Base-by-base conservation (phyloP, 2,797 vertebrate species). In the Buphagus erythrorhynchus region DNA sequence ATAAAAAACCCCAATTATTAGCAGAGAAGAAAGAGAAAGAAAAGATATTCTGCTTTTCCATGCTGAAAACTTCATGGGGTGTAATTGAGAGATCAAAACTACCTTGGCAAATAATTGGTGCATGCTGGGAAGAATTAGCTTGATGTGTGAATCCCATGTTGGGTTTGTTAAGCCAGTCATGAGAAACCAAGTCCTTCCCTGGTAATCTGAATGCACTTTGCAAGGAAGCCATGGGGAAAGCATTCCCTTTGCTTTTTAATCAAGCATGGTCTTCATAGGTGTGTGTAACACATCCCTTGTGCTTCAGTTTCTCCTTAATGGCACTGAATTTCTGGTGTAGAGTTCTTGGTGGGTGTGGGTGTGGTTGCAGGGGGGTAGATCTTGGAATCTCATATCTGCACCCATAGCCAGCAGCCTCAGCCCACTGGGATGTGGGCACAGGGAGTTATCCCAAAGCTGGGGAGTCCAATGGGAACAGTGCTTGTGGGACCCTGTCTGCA, bases 21-120 rank as follows among this genome's bases (percentile, higher is more conserved):
- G 59, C 59, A 87, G 36, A 92, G 18, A 14, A 86, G 29, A 46
- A 91, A 85, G 66, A 48, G 63, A 82, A 92, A 81, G 51, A 74
- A 71, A 80, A 78, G 55, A 76, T 48, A 73, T 76, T 66, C 33
- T 94, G 55, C 51, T 77, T 93, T 82, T 81, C 74, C 59, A 31
- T 57, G 59, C 33, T 73, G 77, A 92, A 93, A 87, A 62, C 80
- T 89, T 81, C 10, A 21, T 76, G 65, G 74, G 71, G 26, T 68
- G 43, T 91, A 81, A 92, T 10, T 26, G 77, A 94, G 88, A 94
- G 54, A 92, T 59, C 66, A 93, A 68, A 86, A 76, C 49, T 75
- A 86, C 67, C 49, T 87, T 65, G 62, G 71, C 24, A 69, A 59
- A 75, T 72, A 93, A 84, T 86, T 89, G 71, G 46, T 75, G 71